Base-by-base conservation (phyloP, 2,113 vertebrate genomes). In the Neomonachus schauinslandi region DNA sequence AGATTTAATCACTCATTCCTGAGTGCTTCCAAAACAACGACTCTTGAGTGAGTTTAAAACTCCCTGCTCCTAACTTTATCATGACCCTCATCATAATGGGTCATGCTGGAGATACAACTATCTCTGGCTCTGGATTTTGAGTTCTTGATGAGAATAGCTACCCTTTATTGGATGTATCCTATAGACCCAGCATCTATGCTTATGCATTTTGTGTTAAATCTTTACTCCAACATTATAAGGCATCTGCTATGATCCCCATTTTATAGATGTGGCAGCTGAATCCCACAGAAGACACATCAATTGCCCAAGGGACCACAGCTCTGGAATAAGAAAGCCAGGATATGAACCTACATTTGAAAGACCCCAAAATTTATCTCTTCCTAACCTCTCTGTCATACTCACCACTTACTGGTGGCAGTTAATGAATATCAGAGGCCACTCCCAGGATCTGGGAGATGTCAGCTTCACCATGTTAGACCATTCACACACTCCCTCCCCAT, bases 71-170 rank as follows among this genome's bases (percentile, higher is more conserved):
- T 61, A 63, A 49, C 22, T 84, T 83, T 4, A 0, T 82, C 22
- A 8, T 42, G 36, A 6, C 9, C 5, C 1, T 61, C 51, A n/a
- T 15, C 18, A 3, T 85, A 16, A n/a, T n/a, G 51, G 5, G 22
- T 61, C 42, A 9, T 0, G 1, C 7, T 81, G 22, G 33, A 46
- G 28, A 59, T 26, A 1, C 0, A 21, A 19, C 57, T 53, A 3
- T 46, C 71, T 33, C 80, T 39, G 9, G 42, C 33, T 12, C 4
- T 74, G 46, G 63, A 31, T 5, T 59, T 24, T 65, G 49, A 61
- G 12, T 61, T 71, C 28, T 71, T 22, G 28, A 39, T 57, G 57
- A 59, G 55, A 42, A 59, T 0, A 69, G 36, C 72, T 81, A 16
- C 53, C 5, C 33, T 51, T 53, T 33, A 28, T 2, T 72, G 26